Base-by-base conservation (phyloP, 30 jellyfish, hydroid and myxozoan species). In the Calvadosia cruxmelitensis region DNA sequence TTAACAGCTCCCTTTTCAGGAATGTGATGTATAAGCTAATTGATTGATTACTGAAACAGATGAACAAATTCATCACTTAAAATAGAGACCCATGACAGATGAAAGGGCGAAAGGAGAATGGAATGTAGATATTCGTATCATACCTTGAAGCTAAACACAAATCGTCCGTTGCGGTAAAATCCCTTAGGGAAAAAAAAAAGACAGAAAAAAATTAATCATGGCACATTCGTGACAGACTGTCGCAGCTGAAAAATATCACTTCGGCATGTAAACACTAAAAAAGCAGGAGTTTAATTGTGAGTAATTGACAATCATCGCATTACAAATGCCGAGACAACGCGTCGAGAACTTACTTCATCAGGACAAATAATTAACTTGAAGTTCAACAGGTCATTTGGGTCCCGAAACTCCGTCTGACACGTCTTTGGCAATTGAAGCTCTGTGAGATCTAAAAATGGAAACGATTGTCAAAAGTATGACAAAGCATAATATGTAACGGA, bases 381-480 rank as follows among this genome's bases (percentile, higher is more conserved):
- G 61, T 81, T 88, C 42, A 88, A 71, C 70, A 88, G 53, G 69
- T 88, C 97, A 76, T 88, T 94, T 1, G 94, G 93, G 61, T 88
- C 97, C 1, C 91, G 88, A 76, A 88, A 88, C 24, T 88, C 97
- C 26, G 97, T 88, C 52, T 81, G 94, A 66, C 97, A 88, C 10
- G 97, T 80, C 64, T 76, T 88, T 42, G 97, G 97, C 65, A 88
- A 49, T 70, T 81, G 95, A 27, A 88, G 78, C 50, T 88, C 97
- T 34, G 85, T 73, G 68, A 88, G 49, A 76, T 88, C 97, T 88
- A 69, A 2, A 68, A 73, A 12, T 5, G 31, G 12, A 13, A 13
- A 13, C 27, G 69, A 53, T 3, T 28, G 12, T 12, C 25, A 3
- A 27, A 13, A 53, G 13, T 28, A 20, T 5, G 27, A 53, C 12